Evolutionary conservation across 2,797 vertebrate genomes (phyloP).

Genomic region (Sphaeramia orbicularis): DNA sequence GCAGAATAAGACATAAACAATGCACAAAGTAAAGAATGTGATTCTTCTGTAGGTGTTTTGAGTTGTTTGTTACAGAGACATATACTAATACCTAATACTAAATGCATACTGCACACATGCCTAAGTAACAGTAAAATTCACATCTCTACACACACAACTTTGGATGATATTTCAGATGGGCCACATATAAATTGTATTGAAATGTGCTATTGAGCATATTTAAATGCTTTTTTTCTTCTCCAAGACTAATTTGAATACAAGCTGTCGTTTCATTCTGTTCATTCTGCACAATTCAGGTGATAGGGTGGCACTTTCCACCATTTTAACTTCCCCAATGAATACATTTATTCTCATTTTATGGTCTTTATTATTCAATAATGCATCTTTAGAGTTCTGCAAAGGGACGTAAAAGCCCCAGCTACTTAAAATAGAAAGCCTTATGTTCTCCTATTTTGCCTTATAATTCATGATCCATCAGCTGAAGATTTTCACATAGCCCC

Average conservation of each 20-base stretch:
- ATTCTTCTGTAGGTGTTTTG: neutral
- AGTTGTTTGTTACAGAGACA: neutral
- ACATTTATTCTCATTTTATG: constrained; percentile 52
- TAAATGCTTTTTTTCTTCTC: constrained; percentile 17
- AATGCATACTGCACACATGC: neutral
- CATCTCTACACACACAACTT: neutral
- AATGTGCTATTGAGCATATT: constrained; percentile 9
- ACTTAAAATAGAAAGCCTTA: constrained; percentile 64
- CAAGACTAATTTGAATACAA: constrained; percentile 25
- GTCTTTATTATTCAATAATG: constrained; percentile 64
- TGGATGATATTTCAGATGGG: constrained; percentile 9
- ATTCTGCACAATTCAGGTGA: constrained; percentile 14
- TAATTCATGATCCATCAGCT: constrained; percentile 68
- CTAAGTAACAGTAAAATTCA: neutral
- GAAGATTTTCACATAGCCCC: constrained; percentile 9
- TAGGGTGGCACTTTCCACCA: constrained; percentile 23
- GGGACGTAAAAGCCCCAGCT: constrained; percentile 56
- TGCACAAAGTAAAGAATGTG: neutral
- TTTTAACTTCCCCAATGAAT: constrained; percentile 42
- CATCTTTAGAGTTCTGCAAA: constrained; percentile 47
- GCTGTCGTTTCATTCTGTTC: constrained; percentile 20
- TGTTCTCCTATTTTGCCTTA: constrained; percentile 46
- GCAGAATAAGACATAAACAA: neutral
- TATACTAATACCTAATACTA: too few relatives aligned
- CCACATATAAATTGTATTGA: neutral